Evolutionary conservation across 2,888 invertebrate genomes (phyloP), one percentile per base, ranked within the genome.

Genomic region (Antheraea assamensis): DNA sequence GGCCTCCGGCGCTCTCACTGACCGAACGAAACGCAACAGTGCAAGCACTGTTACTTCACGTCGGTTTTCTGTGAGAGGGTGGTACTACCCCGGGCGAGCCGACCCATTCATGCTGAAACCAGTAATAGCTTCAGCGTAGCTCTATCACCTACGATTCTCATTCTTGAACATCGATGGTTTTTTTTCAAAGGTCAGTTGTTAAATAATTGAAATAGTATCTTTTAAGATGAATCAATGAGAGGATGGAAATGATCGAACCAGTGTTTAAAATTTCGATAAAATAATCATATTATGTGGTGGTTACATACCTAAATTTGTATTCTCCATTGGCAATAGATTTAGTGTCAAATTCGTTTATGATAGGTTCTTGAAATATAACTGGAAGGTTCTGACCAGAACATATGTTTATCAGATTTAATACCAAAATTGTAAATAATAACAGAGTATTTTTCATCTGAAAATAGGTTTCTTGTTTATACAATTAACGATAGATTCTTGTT

Each of bases 301-400:
- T 7, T 70, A 31, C 42, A 31, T 70, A 74, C 66, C 74, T 55
- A 47, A 55, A 74, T 10, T n/a, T 47, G 19, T 66, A 74, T 52
- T 64, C 66, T 17, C 66, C 74, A 30, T 52, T 64, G 35, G 58
- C 64, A 31, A 71, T 71, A 24, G 71, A 31, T 49, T 52, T 71
- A 66, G 15, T 27, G 42, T 66, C 30, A 42, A 66, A 74, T 70
- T 70, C 70, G 15, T 42, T 70, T 31, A 55, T 70, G 3, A 55
- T 27, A 35, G n/a, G n/a, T 24, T 68, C 42, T 24, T 72, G 61
- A 27, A 17, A 13, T 21, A 13, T 30, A 47, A 19, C 47, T n/a
- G 61, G 27, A 1, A 71, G 21, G 8, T 71, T 0, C 52, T 72
- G 21, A 27, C 27, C 61, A 61, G 0, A 30, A 10, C n/a, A 61